Conservation (phyloP, 2,797 vertebrate genomes). For the Premnoplex brunnescens region DNA sequence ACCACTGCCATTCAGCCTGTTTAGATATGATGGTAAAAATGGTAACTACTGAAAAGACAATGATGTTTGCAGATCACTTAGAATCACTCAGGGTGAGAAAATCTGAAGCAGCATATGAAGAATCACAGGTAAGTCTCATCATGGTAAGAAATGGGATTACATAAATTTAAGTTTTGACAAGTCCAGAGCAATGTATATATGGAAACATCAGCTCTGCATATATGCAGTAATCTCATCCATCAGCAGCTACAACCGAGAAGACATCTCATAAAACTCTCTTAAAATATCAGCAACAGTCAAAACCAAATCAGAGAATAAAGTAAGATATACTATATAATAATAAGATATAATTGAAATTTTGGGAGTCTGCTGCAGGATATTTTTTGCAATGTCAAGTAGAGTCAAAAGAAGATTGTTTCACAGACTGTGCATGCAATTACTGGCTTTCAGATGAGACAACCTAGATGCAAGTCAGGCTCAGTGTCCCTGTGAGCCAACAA, state of each 20-base stretch:
- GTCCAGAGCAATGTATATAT: background rate
- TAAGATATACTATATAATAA: background rate
- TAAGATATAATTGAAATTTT: background rate
- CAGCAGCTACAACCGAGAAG: background rate
- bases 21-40: background rate
- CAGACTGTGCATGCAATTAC: background rate
- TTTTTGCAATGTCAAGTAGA: background rate
- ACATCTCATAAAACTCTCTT: background rate
- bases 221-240: background rate
- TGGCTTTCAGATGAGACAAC: background rate
- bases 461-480: background rate
- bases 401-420: background rate
- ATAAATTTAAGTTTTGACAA: background rate
- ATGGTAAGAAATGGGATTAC: background rate
- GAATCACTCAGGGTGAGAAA: background rate
- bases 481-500: background rate
- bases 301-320: background rate
- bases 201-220: rapidly evolving
- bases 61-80: background rate
- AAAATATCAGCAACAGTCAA: background rate
- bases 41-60: background rate
- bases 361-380: background rate
- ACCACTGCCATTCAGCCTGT: background rate
- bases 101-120: background rate
- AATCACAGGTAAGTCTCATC: background rate